A percentile compares a stretch with the other conserved stretches of the same genome.
phyloP scores from a whole-genome alignment of 2,888 invertebrate genomes.

The Augiades crinisus region DNA sequence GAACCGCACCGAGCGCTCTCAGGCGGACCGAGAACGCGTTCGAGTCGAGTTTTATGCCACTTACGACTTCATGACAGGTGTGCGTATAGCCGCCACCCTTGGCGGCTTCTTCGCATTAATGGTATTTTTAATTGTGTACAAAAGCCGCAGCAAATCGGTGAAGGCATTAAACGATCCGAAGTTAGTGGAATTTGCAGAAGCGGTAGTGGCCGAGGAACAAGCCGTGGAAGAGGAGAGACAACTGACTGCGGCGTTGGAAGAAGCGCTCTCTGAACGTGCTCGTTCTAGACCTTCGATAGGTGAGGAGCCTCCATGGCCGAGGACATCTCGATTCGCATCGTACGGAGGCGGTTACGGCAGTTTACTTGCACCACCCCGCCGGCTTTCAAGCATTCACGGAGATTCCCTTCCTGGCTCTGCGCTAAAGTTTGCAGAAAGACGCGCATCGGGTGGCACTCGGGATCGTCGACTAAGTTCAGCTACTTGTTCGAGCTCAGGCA shows the following conservation, averaged over 20 bases:
- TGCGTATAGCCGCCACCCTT: conserved; percentile 94
- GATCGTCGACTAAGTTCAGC: conserved; percentile 88
- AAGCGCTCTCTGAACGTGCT: conserved; percentile 74
- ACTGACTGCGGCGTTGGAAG: conserved; percentile 87
- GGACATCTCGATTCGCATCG: conserved; percentile 68
- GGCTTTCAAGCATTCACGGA: conserved; percentile 80
- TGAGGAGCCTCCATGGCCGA: conserved; percentile 82
- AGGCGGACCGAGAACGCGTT: conserved; percentile 84
- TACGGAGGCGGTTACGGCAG: conserved; percentile 86
- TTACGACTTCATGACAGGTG: conserved; percentile 96
- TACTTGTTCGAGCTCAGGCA: conserved; percentile 92
- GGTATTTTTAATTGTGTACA: conserved; percentile 95
- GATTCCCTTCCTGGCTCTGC: conserved; percentile 83
- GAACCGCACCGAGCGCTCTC: conserved; percentile 62
- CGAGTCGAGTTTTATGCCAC: conserved; percentile 93
- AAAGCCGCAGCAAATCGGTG: conserved; percentile 90
- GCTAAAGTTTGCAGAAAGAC: conserved; percentile 75
- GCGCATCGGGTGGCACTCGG: conserved; percentile 69
- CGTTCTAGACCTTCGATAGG: conserved; percentile 83
- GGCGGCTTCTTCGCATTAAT: conserved; percentile 95
- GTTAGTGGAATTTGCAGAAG: conserved; percentile 89
- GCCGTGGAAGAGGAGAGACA: conserved; percentile 87
- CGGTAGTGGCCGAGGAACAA: conserved; percentile 86
- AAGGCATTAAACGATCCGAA: conserved; percentile 90
- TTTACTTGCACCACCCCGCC: conserved; percentile 85